A percentile compares a stretch with the other conserved stretches of the same genome.
Conservation (phyloP, 2,797 vertebrate species). For the Falco novaeseelandiae region DNA sequence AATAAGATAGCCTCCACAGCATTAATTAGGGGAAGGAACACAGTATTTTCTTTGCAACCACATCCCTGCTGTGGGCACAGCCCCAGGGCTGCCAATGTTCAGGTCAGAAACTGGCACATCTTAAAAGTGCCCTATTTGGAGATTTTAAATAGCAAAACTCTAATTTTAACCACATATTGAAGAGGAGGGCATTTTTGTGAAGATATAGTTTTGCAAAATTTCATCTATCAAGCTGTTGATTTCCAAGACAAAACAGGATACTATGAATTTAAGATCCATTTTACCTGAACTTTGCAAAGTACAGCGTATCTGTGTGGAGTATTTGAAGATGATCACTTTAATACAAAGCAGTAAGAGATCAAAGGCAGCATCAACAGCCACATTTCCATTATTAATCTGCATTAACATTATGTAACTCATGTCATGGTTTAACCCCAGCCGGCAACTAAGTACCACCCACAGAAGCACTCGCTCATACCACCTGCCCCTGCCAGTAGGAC, state of each 20-base stretch:
- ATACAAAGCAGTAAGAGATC: neutral
- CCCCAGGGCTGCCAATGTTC: neutral
- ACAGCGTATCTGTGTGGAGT: neutral
- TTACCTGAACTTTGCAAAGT: neutral
- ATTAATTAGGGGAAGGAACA: neutral
- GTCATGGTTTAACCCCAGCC: too few relatives aligned
- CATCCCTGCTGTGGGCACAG: neutral
- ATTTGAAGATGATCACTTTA: neutral
- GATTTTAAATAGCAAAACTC: neutral
- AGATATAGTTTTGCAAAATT: neutral
- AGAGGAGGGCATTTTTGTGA: neutral
- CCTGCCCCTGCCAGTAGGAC: too few relatives aligned
- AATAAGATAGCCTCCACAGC: neutral
- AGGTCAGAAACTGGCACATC: neutral
- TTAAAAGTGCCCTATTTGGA: neutral
- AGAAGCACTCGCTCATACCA: too few relatives aligned
- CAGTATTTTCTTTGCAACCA: neutral
- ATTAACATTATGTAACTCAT: neutral
- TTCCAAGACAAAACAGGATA: neutral
- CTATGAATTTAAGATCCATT: neutral
- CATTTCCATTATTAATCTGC: neutral
- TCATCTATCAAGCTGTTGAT: neutral
- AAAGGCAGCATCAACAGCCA: neutral
- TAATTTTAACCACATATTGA: neutral
- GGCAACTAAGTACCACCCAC: too few relatives aligned